Percentiles rank a stretch among this genome's conserved stretches.
These are phyloP conservation scores for Megaceryle alcyon DNA, from an alignment of 2,797 vertebrate genomes.

Conservation along the genomic window DNA sequence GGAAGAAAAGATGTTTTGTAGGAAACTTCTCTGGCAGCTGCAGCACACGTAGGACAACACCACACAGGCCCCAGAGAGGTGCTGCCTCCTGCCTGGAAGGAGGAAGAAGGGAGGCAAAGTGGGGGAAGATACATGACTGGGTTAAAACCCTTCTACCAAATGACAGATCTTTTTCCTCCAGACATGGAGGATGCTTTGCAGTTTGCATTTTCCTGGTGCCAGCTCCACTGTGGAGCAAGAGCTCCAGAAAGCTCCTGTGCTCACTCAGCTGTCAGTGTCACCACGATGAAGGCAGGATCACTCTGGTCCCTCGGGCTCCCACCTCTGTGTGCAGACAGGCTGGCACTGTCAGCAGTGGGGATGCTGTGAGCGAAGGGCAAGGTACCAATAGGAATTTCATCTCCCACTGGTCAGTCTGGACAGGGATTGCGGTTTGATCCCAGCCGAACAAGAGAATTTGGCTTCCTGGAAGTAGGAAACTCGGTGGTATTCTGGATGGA, in stretches of 20 bases:
- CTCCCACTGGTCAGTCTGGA: not conserved
- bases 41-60: not conserved
- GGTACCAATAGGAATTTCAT: not conserved
- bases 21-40: not conserved
- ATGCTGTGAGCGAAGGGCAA: not conserved
- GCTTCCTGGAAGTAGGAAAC: not conserved
- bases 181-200: not conserved
- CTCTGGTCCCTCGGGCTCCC: accelerated
- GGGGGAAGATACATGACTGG: not conserved
- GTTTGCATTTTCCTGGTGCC: not conserved
- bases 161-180: not conserved
- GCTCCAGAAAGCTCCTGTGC: not conserved
- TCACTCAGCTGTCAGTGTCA: accelerated
- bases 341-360: not conserved
- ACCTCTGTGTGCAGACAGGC: not conserved
- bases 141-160: not conserved
- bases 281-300: accelerated
- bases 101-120: not conserved
- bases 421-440: not conserved
- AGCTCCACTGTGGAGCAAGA: accelerated
- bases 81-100: not conserved
- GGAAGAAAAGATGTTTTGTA: not conserved
- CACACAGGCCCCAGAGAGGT: not conserved
- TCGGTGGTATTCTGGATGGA: not conserved
- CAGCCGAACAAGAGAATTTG: not conserved